Percentiles rank a stretch among this genome's conserved stretches.
These are phyloP conservation scores for Amphilophus citrinellus DNA, from an alignment of 2,113 vertebrate genomes.

Conservation along the genomic window DNA sequence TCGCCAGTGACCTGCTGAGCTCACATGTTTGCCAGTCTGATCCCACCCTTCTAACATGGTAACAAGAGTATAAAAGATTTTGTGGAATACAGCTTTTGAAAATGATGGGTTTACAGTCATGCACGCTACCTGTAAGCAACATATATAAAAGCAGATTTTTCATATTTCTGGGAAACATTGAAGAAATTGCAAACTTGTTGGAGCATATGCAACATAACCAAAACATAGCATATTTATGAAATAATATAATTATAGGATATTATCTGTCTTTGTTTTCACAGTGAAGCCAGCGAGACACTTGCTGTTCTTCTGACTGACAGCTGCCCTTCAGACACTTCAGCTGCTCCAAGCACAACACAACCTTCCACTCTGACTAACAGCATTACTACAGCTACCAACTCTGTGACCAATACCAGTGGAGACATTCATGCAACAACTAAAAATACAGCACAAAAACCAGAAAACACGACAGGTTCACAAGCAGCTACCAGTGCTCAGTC, in stretches of 20 bases:
- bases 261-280: constrained; percentile 11
- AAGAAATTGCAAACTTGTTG: neutral
- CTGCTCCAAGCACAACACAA: neutral
- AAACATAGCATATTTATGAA: neutral
- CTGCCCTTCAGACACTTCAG: constrained; percentile 28
- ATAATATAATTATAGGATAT: too few relatives aligned
- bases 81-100: neutral
- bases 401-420: neutral
- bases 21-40: constrained; percentile 50
- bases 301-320: constrained; percentile 67
- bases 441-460: neutral
- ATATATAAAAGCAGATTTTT: neutral
- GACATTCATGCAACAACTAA: neutral
- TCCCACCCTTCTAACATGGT: constrained; percentile 55
- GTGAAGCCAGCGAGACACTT: constrained; percentile 45
- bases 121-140: neutral
- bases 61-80: neutral
- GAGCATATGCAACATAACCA: neutral
- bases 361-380: neutral
- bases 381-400: neutral
- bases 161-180: neutral
- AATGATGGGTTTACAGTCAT: neutral
- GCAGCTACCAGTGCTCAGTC: neutral
- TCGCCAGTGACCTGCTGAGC: constrained; percentile 1
- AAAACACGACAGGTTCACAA: neutral